Evolutionary conservation across 2,113 vertebrate species (phyloP).

Genomic region (Colistium nudipinnis): DNA sequence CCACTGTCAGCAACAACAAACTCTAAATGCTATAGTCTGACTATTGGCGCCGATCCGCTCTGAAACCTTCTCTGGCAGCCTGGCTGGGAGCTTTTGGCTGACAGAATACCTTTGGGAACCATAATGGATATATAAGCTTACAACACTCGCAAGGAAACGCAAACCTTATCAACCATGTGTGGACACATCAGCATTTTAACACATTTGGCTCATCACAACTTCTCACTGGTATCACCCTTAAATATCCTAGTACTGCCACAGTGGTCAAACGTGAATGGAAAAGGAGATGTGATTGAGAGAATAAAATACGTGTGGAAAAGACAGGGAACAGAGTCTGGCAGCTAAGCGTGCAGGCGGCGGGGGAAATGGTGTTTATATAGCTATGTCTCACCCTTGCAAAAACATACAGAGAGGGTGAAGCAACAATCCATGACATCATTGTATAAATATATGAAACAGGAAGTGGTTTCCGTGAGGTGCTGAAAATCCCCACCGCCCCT

Average conservation of each 20-base stretch:
- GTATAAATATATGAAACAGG: slow-evolving; percentile 75
- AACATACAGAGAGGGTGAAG: slow-evolving; percentile 65
- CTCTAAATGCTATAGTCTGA: slow-evolving; percentile 24
- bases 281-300: too few relatives aligned
- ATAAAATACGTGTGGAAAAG: neutral
- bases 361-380: neutral
- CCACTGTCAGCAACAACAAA: slow-evolving; percentile 45
- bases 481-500: slow-evolving; percentile 53
- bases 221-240: neutral
- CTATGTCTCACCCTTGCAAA: slow-evolving; percentile 22
- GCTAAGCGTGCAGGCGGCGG: slow-evolving; percentile 1
- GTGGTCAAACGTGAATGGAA: neutral
- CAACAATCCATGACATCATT: slow-evolving; percentile 78
- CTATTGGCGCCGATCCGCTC: slow-evolving; percentile 24
- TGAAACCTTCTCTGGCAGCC: slow-evolving; percentile 3
- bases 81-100: slow-evolving; percentile 9
- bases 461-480: slow-evolving; percentile 71
- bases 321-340: neutral
- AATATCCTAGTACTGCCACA: neutral
- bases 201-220: neutral
- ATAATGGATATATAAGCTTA: slow-evolving; percentile 1
- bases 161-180: neutral
- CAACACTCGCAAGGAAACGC: neutral
- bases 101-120: slow-evolving; percentile 16
- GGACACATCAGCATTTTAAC: neutral